A percentile compares a stretch with the other conserved stretches of the same genome.
phyloP scores from a whole-genome alignment of 2,888 invertebrate species.

The Lucinisca nassula region DNA sequence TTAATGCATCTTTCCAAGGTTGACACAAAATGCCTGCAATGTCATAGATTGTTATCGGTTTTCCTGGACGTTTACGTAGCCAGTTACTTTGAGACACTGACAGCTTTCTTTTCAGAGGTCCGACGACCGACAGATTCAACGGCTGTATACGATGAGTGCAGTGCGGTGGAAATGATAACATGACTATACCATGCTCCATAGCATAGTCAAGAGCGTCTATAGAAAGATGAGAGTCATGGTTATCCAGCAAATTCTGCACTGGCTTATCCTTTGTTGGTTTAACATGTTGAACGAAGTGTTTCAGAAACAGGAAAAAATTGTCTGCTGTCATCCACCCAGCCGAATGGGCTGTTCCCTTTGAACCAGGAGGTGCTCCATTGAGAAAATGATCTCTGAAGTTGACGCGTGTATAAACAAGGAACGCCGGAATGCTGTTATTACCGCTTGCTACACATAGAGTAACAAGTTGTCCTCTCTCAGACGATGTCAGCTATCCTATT shows the following conservation, averaged over 20 bases:
- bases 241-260: conserved; percentile 80
- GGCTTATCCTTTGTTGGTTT: conserved; percentile 76
- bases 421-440: conserved; percentile 22
- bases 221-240: conserved; percentile 79
- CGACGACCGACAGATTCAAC: conserved; percentile 86
- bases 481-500: conserved; percentile 53
- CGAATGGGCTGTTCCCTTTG: no score
- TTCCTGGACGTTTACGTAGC: conserved; percentile 85
- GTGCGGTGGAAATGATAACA: conserved; percentile 87
- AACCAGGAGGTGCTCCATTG: no score
- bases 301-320: conserved; percentile 75
- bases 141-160: conserved; percentile 87
- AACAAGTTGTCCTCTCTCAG: no score
- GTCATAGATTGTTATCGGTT: conserved; percentile 87
- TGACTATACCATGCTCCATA: conserved; percentile 85
- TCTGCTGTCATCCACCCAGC: conserved; percentile 84
- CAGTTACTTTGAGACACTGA: conserved; percentile 80
- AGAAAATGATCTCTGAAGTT: conserved; percentile 38
- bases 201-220: conserved; percentile 79
- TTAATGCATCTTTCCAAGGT: conserved; percentile 23
- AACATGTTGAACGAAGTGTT: conserved; percentile 83
- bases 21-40: conserved; percentile 37
- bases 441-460: background rate
- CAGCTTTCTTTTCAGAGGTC: conserved; percentile 86
- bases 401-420: conserved; percentile 55